Conservation (phyloP, 2,888 invertebrate genomes). For the Sinopyrophorus schimmeli region DNA sequence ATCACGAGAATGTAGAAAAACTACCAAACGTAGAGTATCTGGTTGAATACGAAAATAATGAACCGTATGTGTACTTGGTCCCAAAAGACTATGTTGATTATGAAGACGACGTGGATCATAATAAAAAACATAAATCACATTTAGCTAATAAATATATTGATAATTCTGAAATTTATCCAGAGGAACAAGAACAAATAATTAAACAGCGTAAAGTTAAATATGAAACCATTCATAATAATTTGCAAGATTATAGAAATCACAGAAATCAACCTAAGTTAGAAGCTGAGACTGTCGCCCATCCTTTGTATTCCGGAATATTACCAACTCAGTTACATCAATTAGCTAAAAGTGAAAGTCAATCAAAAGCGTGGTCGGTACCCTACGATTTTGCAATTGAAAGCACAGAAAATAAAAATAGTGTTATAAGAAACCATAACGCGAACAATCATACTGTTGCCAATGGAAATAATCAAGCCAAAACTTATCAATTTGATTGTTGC, state of each 20-base stretch:
- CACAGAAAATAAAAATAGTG: conserved; percentile 37
- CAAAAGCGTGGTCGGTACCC: conserved; percentile 44
- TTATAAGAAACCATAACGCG: too few relatives aligned
- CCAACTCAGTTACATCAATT: conserved; percentile 43
- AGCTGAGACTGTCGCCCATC: conserved; percentile 30
- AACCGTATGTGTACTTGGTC: neutral
- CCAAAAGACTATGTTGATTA: conserved; percentile 10
- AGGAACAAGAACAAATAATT: too few relatives aligned
- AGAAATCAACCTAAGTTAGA: too few relatives aligned
- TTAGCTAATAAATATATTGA: neutral
- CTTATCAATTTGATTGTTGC: too few relatives aligned
- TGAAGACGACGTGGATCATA: neutral
- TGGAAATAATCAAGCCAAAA: neutral
- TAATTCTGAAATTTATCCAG: neutral
- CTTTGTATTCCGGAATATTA: conserved; percentile 46
- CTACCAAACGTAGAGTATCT: neutral
- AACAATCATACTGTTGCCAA: conserved; percentile 8
- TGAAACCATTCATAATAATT: too few relatives aligned
- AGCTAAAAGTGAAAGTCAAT: conserved; percentile 43
- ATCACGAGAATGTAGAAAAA: neutral
- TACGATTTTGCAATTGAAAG: conserved; percentile 47
- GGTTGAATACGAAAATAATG: conserved; percentile 10
- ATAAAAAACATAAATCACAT: neutral
- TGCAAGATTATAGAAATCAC: too few relatives aligned
- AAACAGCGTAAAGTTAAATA: too few relatives aligned